Base-by-base conservation (phyloP, 1,140 invertebrate genomes). In the Trichonephila clavipes region DNA sequence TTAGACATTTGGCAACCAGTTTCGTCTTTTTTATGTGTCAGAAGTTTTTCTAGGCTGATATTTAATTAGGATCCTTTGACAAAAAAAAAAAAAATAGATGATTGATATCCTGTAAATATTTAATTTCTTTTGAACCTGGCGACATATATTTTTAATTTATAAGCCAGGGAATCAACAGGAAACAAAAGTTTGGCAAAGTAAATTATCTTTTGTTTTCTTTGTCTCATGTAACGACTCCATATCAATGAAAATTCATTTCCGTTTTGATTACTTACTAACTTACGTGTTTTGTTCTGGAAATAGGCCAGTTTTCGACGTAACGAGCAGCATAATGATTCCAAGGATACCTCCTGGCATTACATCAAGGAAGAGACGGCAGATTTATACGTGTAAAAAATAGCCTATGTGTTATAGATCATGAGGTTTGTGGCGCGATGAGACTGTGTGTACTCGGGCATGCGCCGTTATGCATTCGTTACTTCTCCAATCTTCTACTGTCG, bases 201-300 rank as follows among this genome's bases (percentile, higher is more conserved):
- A 69, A 24, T 14, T 28, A 77, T 21, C 28, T 77, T 34, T 34
- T 40, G 3, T 40, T 77, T 40, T 28, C 16, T 77, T 77, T 77
- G 72, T 77, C 28, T 77, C 24, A 14, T 51, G 51, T 51, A 51
- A 51, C 7, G 51, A 51, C 28, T 34, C 66, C n/a, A 77, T 34
- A 28, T 77, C 72, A 77, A 77, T 77, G 72, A 34, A 34, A 77
- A 40, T 34, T 19, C 28, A 34, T 77, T 34, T 77, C 72, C 72
- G 24, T 19, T 64, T 64, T 77, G 72, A 77, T 77, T 77, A 77
- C 72, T 77, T 77, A 77, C 72, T 18, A 77, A 77, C 7, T 77
- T 77, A 40, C 72, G 72, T 19, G 16, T 64, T 40, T 14, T 16
- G 16, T 2, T 34, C 66, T 77, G 72, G 72, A 77, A 28, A 34